These are phyloP conservation scores for Melanchra persicariae DNA, from an alignment of 2,888 invertebrate species.

Conservation along the genomic window DNA sequence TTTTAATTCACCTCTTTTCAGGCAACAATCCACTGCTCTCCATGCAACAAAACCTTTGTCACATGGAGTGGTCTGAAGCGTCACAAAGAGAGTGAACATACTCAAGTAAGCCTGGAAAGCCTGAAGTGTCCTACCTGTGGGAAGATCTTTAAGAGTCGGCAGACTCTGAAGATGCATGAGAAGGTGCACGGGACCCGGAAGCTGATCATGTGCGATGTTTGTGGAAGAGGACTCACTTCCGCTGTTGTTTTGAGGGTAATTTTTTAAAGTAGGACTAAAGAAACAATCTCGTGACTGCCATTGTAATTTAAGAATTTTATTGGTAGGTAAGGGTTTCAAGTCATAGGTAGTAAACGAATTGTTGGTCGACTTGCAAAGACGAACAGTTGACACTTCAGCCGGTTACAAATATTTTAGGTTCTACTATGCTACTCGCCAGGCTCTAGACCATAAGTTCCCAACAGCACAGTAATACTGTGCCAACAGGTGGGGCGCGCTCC, in stretches of 20 bases:
- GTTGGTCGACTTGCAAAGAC: too few relatives aligned
- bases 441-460: too few relatives aligned
- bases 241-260: slow-evolving; percentile 78
- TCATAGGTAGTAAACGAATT: too few relatives aligned
- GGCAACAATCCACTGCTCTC: slow-evolving; percentile 76
- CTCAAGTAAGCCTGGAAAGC: slow-evolving; percentile 73
- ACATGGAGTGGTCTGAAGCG: slow-evolving; percentile 82
- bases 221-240: slow-evolving; percentile 82
- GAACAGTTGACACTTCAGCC: too few relatives aligned
- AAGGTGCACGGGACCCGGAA: slow-evolving; percentile 77
- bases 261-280: background rate
- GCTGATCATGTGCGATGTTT: slow-evolving; percentile 82
- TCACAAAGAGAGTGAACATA: slow-evolving; percentile 82
- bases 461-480: too few relatives aligned
- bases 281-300: background rate
- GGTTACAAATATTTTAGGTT: too few relatives aligned
- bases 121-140: slow-evolving; percentile 82
- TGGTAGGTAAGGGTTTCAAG: too few relatives aligned
- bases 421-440: too few relatives aligned
- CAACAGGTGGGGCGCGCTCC: too few relatives aligned
- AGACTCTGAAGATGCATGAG: slow-evolving; percentile 80
- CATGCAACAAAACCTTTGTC: slow-evolving; percentile 83
- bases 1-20: too few relatives aligned
- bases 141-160: slow-evolving; percentile 80
- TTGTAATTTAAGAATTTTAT: too few relatives aligned